Evolutionary conservation across 2,888 invertebrate genomes (phyloP).

Genomic region (Platypus cylindrus): DNA sequence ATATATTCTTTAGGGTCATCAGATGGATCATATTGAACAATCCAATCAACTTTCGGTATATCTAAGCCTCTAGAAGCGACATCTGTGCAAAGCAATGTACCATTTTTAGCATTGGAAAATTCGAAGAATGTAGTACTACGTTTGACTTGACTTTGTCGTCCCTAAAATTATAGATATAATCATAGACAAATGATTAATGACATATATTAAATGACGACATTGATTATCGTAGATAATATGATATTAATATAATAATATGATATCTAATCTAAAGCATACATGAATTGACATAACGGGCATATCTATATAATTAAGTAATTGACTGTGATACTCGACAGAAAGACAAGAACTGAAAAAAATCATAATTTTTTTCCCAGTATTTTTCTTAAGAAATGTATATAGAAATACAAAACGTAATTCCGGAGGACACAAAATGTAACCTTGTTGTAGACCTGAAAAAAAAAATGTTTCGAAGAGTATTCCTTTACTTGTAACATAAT

Average conservation of each 20-base stretch:
- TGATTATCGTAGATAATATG: too few species aligned
- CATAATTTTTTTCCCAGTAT: slow-evolving; percentile 88
- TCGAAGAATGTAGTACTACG: slow-evolving; percentile 95
- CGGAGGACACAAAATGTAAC: slow-evolving; percentile 85
- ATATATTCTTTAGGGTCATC: slow-evolving; percentile 99
- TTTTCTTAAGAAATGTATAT: slow-evolving; percentile 94
- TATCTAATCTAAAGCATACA: slow-evolving; percentile 47
- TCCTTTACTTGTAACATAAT: background rate
- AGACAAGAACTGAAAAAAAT: slow-evolving; percentile 96
- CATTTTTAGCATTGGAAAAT: slow-evolving; percentile 89
- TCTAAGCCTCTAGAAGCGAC: slow-evolving; percentile 94
- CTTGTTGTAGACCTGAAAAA: slow-evolving; percentile 6
- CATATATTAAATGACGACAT: too few species aligned
- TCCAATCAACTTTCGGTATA: slow-evolving; percentile 98
- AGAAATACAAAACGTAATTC: slow-evolving; percentile 87
- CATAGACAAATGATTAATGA: background rate
- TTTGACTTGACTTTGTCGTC: slow-evolving; percentile 96
- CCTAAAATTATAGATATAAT: slow-evolving; percentile 45
- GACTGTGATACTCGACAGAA: slow-evolving; percentile 92
- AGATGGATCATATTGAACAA: slow-evolving; percentile 97
- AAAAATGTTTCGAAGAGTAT: slow-evolving; percentile 1
- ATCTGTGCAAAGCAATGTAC: slow-evolving; percentile 92
- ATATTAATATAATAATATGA: background rate
- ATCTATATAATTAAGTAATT: slow-evolving; percentile 93
- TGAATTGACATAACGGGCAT: slow-evolving; percentile 91